These are phyloP conservation scores for Eurystomus gularis DNA, from an alignment of 2,113 vertebrate species.

Conservation along the genomic window DNA sequence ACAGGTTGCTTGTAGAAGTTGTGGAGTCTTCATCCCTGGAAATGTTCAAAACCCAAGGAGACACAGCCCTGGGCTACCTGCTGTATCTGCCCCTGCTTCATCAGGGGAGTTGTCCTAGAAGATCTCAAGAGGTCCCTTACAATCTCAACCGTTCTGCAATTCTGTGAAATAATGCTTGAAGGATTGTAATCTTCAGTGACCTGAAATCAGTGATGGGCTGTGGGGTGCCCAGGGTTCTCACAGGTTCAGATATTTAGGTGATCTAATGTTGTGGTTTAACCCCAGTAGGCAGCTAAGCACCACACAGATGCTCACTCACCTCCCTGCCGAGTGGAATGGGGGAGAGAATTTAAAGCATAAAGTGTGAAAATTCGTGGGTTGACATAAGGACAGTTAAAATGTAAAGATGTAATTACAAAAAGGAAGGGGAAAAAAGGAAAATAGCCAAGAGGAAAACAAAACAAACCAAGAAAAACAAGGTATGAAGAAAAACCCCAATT, in stretches of 20 bases:
- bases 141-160: neutral
- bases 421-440: neutral
- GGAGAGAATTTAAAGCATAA: neutral
- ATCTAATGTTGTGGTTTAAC: neutral
- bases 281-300: neutral
- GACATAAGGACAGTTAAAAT: neutral
- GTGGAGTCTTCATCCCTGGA: neutral
- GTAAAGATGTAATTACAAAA: neutral
- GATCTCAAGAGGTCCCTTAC: neutral
- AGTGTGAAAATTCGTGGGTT: neutral
- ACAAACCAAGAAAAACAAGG: too few species aligned
- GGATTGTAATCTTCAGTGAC: neutral
- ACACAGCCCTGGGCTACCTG: neutral
- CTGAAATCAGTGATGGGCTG: neutral
- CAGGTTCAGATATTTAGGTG: neutral
- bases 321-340: neutral
- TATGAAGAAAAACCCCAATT: too few species aligned
- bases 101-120: neutral
- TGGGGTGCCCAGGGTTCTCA: neutral
- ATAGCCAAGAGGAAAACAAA: neutral
- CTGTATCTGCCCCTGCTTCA: neutral
- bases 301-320: neutral
- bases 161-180: neutral
- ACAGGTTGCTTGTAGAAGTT: neutral
- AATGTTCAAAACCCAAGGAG: neutral